Evolutionary conservation across 2,888 invertebrate genomes (phyloP).

Genomic region (Lochmaea capreae): DNA sequence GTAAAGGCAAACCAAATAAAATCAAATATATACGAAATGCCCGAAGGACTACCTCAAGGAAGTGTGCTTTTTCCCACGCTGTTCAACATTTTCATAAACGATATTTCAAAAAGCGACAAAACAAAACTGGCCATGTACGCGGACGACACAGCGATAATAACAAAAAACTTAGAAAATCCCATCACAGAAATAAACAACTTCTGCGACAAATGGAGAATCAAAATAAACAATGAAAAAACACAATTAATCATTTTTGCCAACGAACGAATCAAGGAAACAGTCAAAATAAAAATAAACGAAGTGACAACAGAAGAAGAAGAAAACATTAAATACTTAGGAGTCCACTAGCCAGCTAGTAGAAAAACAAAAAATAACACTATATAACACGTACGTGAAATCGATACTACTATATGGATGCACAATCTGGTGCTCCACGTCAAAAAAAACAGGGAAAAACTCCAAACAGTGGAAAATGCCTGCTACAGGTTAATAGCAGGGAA

Average conservation of each 20-base stretch:
- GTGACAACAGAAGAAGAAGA: neutral
- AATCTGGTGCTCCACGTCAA: neutral
- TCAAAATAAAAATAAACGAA: neutral
- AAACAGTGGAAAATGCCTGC: neutral
- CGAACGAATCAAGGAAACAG: too few relatives aligned
- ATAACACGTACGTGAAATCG: neutral
- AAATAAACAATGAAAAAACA: neutral
- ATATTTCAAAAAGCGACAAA: neutral
- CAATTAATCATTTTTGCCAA: neutral
- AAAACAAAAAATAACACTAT: neutral
- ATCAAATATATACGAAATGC: neutral
- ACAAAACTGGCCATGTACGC: neutral
- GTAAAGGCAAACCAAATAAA: neutral
- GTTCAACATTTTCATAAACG: neutral
- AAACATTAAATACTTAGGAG: neutral
- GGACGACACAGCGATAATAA: conserved; percentile 2
- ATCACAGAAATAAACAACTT: neutral
- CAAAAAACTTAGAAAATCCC: neutral
- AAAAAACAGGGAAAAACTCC: neutral
- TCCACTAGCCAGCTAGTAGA: neutral
- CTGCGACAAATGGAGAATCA: neutral
- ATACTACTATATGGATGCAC: neutral
- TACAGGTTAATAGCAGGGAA: too few relatives aligned
- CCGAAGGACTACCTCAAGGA: conserved; percentile 7
- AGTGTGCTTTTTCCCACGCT: neutral